These are phyloP conservation scores for Drosophila nigrodunni DNA, from an alignment of 1,140 invertebrate species.

Conservation along the genomic window DNA sequence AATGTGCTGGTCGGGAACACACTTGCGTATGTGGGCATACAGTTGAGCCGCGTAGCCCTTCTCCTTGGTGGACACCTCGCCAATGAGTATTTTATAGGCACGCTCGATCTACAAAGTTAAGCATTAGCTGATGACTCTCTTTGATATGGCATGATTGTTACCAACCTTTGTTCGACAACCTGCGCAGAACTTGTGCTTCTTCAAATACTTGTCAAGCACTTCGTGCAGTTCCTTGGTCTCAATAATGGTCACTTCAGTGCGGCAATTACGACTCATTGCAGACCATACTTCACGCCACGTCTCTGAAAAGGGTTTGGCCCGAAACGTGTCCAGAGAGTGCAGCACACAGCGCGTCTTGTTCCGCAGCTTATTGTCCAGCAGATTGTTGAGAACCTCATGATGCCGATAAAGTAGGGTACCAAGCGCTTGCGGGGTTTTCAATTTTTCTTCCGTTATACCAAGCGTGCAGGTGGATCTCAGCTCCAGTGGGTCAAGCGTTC, in stretches of 20 bases:
- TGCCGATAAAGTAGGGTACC: slow-evolving; percentile 94
- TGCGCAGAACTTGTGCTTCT: slow-evolving; percentile 96
- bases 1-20: slow-evolving; percentile 93
- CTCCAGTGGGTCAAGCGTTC: slow-evolving; percentile 92
- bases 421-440: slow-evolving; percentile 90
- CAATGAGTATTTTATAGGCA: slow-evolving; percentile 94
- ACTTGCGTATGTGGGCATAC: slow-evolving; percentile 94
- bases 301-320: slow-evolving; percentile 88
- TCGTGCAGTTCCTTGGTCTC: slow-evolving; percentile 92
- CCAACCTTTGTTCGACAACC: slow-evolving; percentile 95
- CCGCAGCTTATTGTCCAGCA: slow-evolving; percentile 93
- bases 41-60: slow-evolving; percentile 94
- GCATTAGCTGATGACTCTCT: neutral
- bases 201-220: slow-evolving; percentile 94
- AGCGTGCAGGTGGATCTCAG: slow-evolving; percentile 89
- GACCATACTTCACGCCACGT: slow-evolving; percentile 95
- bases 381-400: slow-evolving; percentile 90
- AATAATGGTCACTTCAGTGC: slow-evolving; percentile 93
- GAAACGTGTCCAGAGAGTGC: slow-evolving; percentile 94
- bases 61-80: slow-evolving; percentile 93
- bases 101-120: slow-evolving; percentile 86
- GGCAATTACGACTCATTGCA: slow-evolving; percentile 92
- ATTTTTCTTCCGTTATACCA: slow-evolving; percentile 91
- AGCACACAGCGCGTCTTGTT: slow-evolving; percentile 94
- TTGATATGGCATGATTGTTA: neutral